Conservation (phyloP, 2,888 invertebrate genomes). For the Eueremaeus valkanovi region DNA sequence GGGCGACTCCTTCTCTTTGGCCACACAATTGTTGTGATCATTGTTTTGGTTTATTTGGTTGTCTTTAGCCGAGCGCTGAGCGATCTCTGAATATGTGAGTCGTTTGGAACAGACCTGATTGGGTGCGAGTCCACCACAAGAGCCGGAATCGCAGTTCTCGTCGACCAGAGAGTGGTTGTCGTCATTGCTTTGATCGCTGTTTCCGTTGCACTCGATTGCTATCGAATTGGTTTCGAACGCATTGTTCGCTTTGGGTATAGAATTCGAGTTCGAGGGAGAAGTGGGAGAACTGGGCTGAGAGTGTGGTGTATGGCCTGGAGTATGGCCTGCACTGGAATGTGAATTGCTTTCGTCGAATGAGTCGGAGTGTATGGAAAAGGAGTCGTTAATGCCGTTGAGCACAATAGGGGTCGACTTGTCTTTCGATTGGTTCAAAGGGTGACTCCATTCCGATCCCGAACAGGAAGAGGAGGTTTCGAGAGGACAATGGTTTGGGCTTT, state of each 20-base stretch:
- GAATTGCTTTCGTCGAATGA: constrained; percentile 21
- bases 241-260: background rate
- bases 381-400: constrained; percentile 34
- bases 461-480: background rate
- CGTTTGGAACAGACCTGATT: no score
- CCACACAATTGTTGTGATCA: background rate
- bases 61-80: constrained; percentile 40
- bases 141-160: background rate
- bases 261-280: background rate
- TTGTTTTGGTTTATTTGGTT: constrained; percentile 42
- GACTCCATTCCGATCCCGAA: constrained; percentile 12
- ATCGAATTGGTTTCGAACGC: background rate
- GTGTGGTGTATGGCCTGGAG: background rate
- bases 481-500: constrained; percentile 17
- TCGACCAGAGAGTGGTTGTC: background rate
- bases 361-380: constrained; percentile 27
- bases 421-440: background rate
- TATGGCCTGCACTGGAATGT: constrained; percentile 22
- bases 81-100: constrained; percentile 45
- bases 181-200: constrained; percentile 3
- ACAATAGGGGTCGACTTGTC: constrained; percentile 30
- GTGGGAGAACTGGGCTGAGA: constrained; percentile 28
- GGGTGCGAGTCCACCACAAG: background rate
- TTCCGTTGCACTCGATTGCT: constrained; percentile 26
- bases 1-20: constrained; percentile 16